phyloP scores from a whole-genome alignment of 2,113 vertebrate species.

The Entomyzon cyanotis region DNA sequence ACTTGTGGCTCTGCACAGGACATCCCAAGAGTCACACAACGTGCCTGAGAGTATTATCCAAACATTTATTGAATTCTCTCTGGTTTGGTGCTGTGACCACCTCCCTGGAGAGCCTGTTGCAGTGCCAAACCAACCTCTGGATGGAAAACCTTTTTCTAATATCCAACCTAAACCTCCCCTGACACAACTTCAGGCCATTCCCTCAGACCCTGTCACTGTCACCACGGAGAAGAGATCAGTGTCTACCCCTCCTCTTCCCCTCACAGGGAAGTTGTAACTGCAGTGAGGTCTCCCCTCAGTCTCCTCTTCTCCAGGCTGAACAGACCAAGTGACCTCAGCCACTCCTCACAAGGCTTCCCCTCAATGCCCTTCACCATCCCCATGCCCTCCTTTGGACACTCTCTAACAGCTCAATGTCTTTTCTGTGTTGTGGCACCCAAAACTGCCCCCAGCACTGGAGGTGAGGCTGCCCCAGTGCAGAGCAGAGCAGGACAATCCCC shows the following conservation, averaged over 20 bases:
- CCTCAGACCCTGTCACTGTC: rapidly evolving
- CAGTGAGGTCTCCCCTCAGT: not conserved
- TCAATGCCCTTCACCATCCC: not conserved
- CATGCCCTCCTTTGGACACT: not conserved
- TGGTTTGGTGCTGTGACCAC: not conserved
- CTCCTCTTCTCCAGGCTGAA: not conserved
- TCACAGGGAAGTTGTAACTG: not conserved
- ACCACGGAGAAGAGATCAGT: rapidly evolving
- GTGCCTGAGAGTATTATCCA: too few relatives aligned
- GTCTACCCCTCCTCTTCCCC: not conserved
- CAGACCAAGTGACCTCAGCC: not conserved
- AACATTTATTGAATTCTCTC: not conserved
- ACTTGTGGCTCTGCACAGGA: not conserved
- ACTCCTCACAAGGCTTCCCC: not conserved
- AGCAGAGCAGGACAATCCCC: not conserved
- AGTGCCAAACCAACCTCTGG: not conserved
- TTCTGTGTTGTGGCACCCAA: not conserved
- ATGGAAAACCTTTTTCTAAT: not conserved
- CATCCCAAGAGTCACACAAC: not conserved
- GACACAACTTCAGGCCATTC: not conserved
- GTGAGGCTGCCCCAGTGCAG: not conserved
- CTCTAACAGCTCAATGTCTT: not conserved
- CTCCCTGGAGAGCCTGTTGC: not conserved
- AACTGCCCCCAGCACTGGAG: not conserved
- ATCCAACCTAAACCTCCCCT: not conserved